A percentile compares a stretch with the other conserved stretches of the same genome.
Conservation (phyloP, 2,113 vertebrate genomes). For the Zapornia atra region DNA sequence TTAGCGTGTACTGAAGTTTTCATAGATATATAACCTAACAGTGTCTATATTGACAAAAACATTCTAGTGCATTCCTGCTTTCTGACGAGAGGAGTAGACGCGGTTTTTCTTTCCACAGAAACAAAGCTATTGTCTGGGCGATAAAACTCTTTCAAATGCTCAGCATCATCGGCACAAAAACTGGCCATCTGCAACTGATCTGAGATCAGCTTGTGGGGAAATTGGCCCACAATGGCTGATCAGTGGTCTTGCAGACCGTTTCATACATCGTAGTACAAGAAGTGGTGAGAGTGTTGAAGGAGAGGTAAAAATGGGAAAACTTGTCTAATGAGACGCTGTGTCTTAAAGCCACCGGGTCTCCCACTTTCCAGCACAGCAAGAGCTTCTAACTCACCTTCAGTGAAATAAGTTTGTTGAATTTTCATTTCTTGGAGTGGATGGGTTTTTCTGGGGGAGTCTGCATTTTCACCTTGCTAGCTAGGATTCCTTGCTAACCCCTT, state of each 20-base stretch:
- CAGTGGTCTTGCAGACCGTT: not conserved
- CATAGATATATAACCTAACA: not conserved
- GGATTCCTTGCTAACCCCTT: not conserved
- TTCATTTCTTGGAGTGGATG: not conserved
- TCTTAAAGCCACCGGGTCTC: not conserved
- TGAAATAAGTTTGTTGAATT: not conserved
- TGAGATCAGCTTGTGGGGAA: constrained; percentile 10
- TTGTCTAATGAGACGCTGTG: not conserved
- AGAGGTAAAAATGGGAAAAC: not conserved
- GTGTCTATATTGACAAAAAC: not conserved
- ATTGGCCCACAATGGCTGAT: not conserved
- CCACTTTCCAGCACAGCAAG: not conserved
- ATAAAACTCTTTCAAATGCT: not conserved
- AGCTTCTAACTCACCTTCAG: not conserved
- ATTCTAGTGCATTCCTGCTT: not conserved
- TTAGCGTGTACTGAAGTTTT: not conserved
- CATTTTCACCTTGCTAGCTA: not conserved
- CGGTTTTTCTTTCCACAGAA: not conserved
- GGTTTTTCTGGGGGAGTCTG: not conserved
- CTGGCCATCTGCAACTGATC: not conserved
- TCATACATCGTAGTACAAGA: not conserved
- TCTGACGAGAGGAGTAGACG: not conserved
- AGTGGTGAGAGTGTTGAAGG: not conserved
- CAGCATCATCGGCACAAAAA: not conserved
- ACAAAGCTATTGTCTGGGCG: not conserved